A percentile compares a stretch with the other conserved stretches of the same genome.
Conservation (phyloP, 2,113 vertebrate species). For the Pristiophorus japonicus region DNA sequence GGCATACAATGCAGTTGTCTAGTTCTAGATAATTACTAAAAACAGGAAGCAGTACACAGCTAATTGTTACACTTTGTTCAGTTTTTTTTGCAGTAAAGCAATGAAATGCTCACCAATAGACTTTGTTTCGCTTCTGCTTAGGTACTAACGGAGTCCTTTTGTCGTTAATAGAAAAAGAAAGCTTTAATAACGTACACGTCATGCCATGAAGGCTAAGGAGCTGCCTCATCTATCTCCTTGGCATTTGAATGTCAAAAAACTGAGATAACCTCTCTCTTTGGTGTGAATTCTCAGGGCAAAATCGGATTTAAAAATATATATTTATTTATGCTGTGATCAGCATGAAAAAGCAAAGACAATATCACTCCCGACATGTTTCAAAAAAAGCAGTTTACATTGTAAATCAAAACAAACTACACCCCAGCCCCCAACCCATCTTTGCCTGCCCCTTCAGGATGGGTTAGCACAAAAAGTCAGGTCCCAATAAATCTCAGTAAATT, state of each 20-base stretch:
- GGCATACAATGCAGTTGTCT: no score
- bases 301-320: not conserved
- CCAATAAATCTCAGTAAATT: conserved; percentile 23
- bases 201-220: conserved; percentile 45
- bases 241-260: conserved; percentile 43
- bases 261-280: conserved; percentile 38
- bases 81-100: not conserved
- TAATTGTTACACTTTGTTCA: no score
- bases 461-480: not conserved
- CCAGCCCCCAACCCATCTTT: not conserved
- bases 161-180: conserved; percentile 21
- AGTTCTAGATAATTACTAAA: not conserved
- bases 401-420: not conserved
- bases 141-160: not conserved
- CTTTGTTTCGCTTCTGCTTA: not conserved
- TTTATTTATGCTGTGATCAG: not conserved
- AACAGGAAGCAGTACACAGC: not conserved
- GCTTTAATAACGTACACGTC: conserved; percentile 49
- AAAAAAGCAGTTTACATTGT: not conserved
- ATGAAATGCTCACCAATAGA: not conserved
- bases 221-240: conserved; percentile 45
- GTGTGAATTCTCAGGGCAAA: conserved; percentile 41
- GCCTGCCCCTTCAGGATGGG: not conserved
- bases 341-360: not conserved
- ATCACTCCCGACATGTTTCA: conserved; percentile 9